phyloP scores from a whole-genome alignment of 2,797 vertebrate genomes.

The Champsocephalus gunnari region DNA sequence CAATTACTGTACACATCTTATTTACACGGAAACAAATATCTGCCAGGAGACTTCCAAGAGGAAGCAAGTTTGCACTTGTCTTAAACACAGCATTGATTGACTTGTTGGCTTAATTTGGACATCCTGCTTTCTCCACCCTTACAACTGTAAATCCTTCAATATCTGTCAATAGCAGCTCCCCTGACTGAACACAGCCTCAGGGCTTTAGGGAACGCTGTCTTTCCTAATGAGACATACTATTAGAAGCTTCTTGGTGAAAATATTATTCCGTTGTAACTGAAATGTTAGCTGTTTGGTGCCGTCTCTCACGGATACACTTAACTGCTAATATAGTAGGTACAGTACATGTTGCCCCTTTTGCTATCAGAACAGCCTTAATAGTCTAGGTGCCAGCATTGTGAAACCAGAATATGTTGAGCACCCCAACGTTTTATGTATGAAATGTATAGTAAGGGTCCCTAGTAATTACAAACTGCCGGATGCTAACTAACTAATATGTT shows the following conservation, averaged over 20 bases:
- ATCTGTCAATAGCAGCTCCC: constrained; percentile 76
- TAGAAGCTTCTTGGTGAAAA: constrained; percentile 64
- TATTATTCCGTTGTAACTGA: constrained; percentile 66
- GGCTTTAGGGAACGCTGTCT: constrained; percentile 65
- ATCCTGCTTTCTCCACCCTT: constrained; percentile 72
- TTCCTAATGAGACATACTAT: constrained; percentile 68
- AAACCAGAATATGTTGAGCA: too few species aligned
- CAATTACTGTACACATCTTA: constrained; percentile 21
- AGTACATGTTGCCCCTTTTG: too few species aligned
- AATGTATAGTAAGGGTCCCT: too few species aligned
- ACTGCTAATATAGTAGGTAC: too few species aligned
- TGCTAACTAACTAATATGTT: too few species aligned
- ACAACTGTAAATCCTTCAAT: constrained; percentile 81
- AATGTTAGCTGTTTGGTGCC: constrained; percentile 53
- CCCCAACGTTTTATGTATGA: too few species aligned
- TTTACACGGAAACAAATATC: constrained; percentile 30
- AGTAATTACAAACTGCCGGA: too few species aligned
- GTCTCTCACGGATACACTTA: constrained; percentile 25
- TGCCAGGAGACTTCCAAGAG: constrained; percentile 44
- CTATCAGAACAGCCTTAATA: too few species aligned
- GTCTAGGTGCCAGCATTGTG: too few species aligned
- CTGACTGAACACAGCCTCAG: constrained; percentile 71
- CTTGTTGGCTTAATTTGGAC: constrained; percentile 79
- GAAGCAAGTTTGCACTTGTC: constrained; percentile 59
- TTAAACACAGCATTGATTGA: constrained; percentile 74